phyloP scores from a whole-genome alignment of 2,113 vertebrate genomes.

The Megatriorchis doriae region DNA sequence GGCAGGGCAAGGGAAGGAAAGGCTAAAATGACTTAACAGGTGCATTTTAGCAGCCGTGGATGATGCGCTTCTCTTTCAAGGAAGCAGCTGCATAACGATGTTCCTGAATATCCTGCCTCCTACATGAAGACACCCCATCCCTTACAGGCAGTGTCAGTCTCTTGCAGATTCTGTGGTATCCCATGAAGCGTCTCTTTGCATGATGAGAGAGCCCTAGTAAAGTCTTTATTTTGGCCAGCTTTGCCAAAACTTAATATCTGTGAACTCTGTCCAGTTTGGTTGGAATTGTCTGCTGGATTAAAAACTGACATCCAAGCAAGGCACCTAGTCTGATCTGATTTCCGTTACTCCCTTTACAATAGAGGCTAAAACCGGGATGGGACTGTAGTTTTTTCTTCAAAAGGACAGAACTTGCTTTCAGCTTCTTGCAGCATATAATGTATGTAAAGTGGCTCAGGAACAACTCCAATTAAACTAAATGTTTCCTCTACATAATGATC shows the following conservation, averaged over 20 bases:
- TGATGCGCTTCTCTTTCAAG: background rate
- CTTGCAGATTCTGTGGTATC: background rate
- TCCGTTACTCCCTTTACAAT: background rate
- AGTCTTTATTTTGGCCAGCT: background rate
- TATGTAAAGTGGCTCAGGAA: background rate
- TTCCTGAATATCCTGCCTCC: background rate
- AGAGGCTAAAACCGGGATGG: background rate
- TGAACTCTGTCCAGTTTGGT: background rate
- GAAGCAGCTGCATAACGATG: background rate
- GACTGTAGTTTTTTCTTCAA: background rate
- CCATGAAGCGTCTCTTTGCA: background rate
- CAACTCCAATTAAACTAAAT: slow-evolving; percentile 33
- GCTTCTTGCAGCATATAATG: background rate
- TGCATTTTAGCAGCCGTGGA: background rate
- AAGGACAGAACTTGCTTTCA: background rate
- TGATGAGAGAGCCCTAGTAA: background rate
- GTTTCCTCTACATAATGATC: slow-evolving; percentile 39
- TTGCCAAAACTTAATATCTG: background rate
- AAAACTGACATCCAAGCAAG: background rate
- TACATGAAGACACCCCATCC: background rate
- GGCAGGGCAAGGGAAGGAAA: background rate
- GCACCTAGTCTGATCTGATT: background rate
- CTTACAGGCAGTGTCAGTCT: background rate
- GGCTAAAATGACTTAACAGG: background rate
- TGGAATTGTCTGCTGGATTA: background rate